These are phyloP conservation scores for Pangasianodon hypophthalmus DNA, from an alignment of 2,113 vertebrate genomes.

Conservation along the genomic window DNA sequence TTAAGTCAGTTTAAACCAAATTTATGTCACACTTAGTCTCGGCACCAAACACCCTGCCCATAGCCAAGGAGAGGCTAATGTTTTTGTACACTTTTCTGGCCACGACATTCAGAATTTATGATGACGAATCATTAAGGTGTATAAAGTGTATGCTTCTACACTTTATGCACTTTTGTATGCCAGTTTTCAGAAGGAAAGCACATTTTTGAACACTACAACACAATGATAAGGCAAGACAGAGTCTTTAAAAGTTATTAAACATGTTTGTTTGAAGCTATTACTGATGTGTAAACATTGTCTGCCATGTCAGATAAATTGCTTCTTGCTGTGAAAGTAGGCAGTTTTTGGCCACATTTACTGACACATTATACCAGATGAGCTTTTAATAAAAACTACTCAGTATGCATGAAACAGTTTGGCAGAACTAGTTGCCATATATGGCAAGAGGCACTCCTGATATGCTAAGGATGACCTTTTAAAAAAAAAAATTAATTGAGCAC, in stretches of 20 bases:
- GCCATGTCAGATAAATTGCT: background rate
- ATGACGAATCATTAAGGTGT: background rate
- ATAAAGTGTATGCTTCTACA: background rate
- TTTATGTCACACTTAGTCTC: background rate
- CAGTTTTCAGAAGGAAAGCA: background rate
- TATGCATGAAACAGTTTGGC: background rate
- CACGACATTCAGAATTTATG: background rate
- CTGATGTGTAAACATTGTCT: background rate
- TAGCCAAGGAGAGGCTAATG: background rate
- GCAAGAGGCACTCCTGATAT: background rate
- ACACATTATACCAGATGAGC: background rate
- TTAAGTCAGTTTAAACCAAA: background rate
- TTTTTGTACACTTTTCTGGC: background rate
- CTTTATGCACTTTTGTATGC: background rate
- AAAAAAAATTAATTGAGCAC: background rate
- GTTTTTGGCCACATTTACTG: background rate
- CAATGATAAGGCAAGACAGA: background rate
- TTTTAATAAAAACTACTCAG: background rate
- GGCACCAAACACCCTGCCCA: background rate
- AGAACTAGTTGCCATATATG: background rate
- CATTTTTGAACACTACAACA: background rate
- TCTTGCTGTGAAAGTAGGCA: background rate
- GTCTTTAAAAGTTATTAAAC: background rate
- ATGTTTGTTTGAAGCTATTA: background rate
- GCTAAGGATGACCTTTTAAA: background rate